phyloP scores from a whole-genome alignment of 2,113 vertebrate genomes.

The Thalassoma bifasciatum region DNA sequence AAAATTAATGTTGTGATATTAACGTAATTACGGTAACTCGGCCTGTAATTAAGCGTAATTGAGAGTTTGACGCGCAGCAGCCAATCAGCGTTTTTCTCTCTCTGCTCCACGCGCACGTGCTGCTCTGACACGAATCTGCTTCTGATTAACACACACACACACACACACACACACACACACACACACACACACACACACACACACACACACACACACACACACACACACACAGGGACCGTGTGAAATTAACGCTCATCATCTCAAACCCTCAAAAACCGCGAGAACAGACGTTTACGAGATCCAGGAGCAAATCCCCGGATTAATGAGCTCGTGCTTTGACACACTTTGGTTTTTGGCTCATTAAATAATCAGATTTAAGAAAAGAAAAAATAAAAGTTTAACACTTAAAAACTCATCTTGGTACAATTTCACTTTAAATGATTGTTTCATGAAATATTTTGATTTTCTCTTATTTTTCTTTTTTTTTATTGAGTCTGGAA shows the following conservation, averaged over 20 bases:
- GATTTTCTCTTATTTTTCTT: too few relatives aligned
- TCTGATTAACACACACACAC: conserved; percentile 71
- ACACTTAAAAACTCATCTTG: not conserved
- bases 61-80: too few relatives aligned
- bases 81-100: too few relatives aligned
- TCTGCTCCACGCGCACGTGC: conserved; percentile 71
- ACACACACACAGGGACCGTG: not conserved
- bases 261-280: too few relatives aligned
- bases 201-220: not conserved
- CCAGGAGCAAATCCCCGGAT: not conserved
- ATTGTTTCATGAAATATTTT: too few relatives aligned
- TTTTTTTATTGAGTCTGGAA: too few relatives aligned
- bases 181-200: too few relatives aligned
- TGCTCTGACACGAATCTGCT: conserved; percentile 82
- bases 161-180: too few relatives aligned
- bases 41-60: too few relatives aligned
- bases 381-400: not conserved
- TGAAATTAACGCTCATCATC: too few relatives aligned
- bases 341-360: not conserved
- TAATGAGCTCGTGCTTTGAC: not conserved
- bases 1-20: too few relatives aligned
- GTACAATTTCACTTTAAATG: not conserved
- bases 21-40: too few relatives aligned
- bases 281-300: not conserved
- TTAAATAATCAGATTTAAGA: not conserved